Conservation (phyloP, 2,113 vertebrate species). For the Xiphophorus couchianus region DNA sequence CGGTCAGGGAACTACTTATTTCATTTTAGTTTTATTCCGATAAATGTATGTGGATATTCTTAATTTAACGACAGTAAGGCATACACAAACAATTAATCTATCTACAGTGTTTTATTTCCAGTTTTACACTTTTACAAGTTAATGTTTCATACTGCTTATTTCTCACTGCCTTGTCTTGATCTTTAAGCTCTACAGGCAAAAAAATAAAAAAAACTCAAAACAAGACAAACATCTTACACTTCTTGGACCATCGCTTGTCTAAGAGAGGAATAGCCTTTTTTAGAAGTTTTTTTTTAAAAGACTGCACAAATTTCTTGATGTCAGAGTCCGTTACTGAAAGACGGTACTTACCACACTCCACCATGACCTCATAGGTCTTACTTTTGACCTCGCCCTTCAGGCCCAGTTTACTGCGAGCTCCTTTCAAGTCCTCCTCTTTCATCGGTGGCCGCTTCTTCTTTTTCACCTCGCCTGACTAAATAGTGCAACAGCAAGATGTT, state of each 20-base stretch:
- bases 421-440: conserved; percentile 96
- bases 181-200: background rate
- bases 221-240: background rate
- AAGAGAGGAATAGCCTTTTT: background rate
- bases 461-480: conserved; percentile 82
- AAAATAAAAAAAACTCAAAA: background rate
- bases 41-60: no score
- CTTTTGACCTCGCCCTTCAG: conserved; percentile 93
- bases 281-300: background rate
- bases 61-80: no score
- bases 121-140: background rate
- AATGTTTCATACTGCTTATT: background rate
- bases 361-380: conserved; percentile 98
- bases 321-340: conserved; percentile 1
- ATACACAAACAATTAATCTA: no score
- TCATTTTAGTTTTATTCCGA: no score
- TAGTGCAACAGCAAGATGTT: background rate
- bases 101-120: no score
- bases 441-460: conserved; percentile 94
- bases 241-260: background rate
- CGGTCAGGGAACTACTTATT: conserved; percentile 55
- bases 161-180: background rate
- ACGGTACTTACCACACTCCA: conserved; percentile 87
- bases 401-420: conserved; percentile 89
- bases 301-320: background rate